A percentile compares a stretch with the other conserved stretches of the same genome.
phyloP scores from a whole-genome alignment of 2,113 vertebrate species.

The Callipepla squamata region DNA sequence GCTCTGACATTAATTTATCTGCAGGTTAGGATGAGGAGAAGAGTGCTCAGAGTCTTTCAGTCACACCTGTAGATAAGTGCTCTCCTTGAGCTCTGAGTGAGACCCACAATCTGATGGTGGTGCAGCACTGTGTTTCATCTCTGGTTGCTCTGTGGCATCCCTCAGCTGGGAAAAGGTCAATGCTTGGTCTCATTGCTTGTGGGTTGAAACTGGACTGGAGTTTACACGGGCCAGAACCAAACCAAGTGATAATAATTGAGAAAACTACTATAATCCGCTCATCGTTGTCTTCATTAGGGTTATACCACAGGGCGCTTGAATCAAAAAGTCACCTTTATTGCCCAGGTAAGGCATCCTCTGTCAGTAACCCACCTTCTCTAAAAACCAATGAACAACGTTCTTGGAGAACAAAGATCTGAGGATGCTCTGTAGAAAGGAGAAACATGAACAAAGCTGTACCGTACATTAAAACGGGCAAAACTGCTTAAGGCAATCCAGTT shows the following conservation, averaged over 20 bases:
- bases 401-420: constrained; percentile 13
- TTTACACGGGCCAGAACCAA: background rate
- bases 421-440: background rate
- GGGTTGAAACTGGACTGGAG: background rate
- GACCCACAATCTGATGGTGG: background rate
- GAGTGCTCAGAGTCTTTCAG: background rate
- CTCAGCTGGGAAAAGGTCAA: background rate
- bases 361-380: background rate
- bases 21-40: background rate
- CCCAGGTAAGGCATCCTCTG: background rate
- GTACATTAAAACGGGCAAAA: constrained; percentile 19
- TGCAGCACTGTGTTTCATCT: background rate
- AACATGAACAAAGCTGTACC: background rate
- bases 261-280: background rate
- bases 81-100: fast-evolving
- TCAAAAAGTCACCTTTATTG: background rate
- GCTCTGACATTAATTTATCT: background rate
- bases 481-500: constrained; percentile 42
- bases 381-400: background rate
- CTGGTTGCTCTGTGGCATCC: background rate
- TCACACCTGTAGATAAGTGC: fast-evolving
- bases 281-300: background rate
- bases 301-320: background rate
- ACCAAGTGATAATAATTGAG: background rate
- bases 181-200: background rate